A percentile compares a stretch with the other conserved stretches of the same genome.
These are phyloP conservation scores for Apis dorsata DNA, from an alignment of 1,140 invertebrate genomes.

Conservation along the genomic window DNA sequence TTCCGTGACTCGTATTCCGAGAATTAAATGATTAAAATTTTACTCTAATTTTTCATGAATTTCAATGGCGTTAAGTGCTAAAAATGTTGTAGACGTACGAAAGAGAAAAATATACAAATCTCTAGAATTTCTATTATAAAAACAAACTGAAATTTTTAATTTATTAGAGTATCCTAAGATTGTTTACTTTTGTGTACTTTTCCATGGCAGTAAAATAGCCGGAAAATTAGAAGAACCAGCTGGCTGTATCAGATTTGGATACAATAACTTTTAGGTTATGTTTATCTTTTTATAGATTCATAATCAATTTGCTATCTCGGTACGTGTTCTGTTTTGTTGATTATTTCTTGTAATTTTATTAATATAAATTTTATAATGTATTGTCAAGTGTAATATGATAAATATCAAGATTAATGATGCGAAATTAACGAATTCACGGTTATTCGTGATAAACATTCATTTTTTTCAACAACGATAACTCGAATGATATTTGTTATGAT, in stretches of 20 bases:
- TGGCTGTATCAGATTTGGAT: neutral
- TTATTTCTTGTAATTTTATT: neutral
- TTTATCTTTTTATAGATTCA: neutral
- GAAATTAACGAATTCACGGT: neutral
- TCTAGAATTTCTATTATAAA: neutral
- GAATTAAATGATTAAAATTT: too few species aligned
- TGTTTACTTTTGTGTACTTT: neutral
- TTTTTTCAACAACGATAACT: neutral
- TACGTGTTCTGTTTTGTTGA: neutral
- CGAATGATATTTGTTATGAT: neutral
- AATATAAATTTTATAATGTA: neutral
- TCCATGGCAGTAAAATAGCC: neutral
- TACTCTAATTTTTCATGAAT: neutral
- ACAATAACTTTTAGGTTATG: neutral
- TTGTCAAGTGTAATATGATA: neutral
- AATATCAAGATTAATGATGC: neutral
- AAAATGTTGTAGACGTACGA: neutral
- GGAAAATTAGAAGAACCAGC: neutral
- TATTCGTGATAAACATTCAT: neutral
- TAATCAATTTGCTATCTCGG: neutral
- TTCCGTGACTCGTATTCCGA: too few species aligned
- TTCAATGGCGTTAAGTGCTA: neutral
- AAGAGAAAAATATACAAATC: neutral
- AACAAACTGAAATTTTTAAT: neutral
- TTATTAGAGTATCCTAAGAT: neutral